Conservation (phyloP, 2,888 invertebrate genomes). For the Rotaria socialis region DNA sequence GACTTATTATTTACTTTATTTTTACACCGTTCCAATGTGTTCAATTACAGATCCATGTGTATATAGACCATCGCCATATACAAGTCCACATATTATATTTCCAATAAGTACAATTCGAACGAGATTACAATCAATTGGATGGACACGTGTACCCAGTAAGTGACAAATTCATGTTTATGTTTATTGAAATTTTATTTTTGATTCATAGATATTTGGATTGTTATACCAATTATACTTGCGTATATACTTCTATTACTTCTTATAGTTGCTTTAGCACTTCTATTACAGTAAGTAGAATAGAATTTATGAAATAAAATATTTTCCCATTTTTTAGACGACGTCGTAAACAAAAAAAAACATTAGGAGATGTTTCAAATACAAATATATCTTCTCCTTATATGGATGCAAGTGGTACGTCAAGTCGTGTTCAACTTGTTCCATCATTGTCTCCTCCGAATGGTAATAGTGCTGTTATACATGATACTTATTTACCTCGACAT, state of each 20-base stretch:
- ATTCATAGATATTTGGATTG: slow-evolving; percentile 12
- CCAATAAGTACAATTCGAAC: not conserved
- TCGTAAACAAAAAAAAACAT: not conserved
- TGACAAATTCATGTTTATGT: too few species aligned
- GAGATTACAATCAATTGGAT: slow-evolving; percentile 27
- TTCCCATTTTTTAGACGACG: not conserved
- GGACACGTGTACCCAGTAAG: not conserved
- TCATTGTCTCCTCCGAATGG: not conserved
- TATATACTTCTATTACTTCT: not conserved
- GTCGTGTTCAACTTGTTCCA: not conserved
- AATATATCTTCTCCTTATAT: not conserved
- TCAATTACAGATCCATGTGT: not conserved
- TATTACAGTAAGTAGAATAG: not conserved
- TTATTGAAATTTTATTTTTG: not conserved
- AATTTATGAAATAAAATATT: not conserved
- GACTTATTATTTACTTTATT: slow-evolving; percentile 34
- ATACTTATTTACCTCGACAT: not conserved
- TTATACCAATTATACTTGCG: slow-evolving; percentile 18
- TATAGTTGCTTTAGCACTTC: not conserved
- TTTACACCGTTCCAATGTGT: slow-evolving; percentile 12
- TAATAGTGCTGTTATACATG: not conserved
- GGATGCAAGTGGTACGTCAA: not conserved
- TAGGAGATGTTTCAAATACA: not conserved
- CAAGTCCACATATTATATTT: not conserved
- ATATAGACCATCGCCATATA: not conserved